phyloP scores from a whole-genome alignment of 2,888 invertebrate genomes.

The Lycocerus yunnanus region DNA sequence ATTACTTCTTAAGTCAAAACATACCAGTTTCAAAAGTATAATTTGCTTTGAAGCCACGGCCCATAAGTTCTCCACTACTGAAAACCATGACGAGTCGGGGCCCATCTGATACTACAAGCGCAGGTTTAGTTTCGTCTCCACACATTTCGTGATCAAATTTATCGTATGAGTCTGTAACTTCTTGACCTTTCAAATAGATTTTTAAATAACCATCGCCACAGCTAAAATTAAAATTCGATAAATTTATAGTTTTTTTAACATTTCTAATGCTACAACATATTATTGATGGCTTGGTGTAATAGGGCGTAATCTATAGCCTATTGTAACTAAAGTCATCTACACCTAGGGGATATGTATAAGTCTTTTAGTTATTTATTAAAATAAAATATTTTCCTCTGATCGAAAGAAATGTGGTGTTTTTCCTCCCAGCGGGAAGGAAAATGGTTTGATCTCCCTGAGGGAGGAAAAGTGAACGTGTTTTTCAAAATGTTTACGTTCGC shows the following conservation, averaged over 20 bases:
- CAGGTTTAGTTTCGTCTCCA: constrained; percentile 78
- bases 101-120: constrained; percentile 84
- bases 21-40: constrained; percentile 83
- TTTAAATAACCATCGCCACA: constrained; percentile 91
- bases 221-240: constrained; percentile 53
- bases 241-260: neutral
- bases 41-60: constrained; percentile 88
- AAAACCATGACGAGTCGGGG: constrained; percentile 94
- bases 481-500: no score
- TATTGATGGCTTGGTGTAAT: no score
- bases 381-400: no score
- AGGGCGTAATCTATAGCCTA: no score
- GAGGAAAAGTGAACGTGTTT: no score
- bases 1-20: constrained; percentile 2
- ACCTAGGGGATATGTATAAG: no score
- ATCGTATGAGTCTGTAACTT: constrained; percentile 89
- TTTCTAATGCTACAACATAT: neutral
- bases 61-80: constrained; percentile 89
- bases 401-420: no score
- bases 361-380: no score
- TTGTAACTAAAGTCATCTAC: no score
- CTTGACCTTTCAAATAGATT: constrained; percentile 89
- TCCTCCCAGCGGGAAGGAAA: no score
- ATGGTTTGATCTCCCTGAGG: no score
- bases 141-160: constrained; percentile 93